A percentile compares a stretch with the other conserved stretches of the same genome.
These are phyloP conservation scores for Notolabrus celidotus DNA, from an alignment of 2,797 vertebrate species.

Conservation along the genomic window DNA sequence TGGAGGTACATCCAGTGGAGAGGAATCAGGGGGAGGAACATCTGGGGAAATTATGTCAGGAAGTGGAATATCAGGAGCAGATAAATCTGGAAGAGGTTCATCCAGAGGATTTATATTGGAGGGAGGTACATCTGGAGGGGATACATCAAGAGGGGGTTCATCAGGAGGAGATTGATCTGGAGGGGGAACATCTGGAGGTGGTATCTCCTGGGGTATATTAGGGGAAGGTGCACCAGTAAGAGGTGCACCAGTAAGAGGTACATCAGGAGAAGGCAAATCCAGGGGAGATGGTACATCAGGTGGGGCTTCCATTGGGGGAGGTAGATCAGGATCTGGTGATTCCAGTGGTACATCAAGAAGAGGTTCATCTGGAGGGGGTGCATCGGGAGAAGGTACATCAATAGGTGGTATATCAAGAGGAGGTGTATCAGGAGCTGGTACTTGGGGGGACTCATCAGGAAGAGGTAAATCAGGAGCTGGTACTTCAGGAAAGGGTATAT, in stretches of 20 bases:
- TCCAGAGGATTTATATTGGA: background rate
- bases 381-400: background rate
- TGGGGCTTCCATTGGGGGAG: slow-evolving; percentile 13
- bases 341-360: background rate
- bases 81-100: background rate
- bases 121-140: background rate
- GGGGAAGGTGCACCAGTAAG: background rate
- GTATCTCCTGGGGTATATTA: background rate
- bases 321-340: background rate
- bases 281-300: slow-evolving; percentile 8
- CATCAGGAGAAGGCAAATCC: background rate
- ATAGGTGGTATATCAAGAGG: too few relatives aligned
- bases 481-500: background rate
- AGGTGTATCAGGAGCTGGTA: background rate
- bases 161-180: background rate
- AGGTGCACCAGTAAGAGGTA: background rate
- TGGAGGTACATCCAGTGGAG: background rate
- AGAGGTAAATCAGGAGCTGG: background rate
- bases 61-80: background rate
- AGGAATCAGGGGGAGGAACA: background rate
- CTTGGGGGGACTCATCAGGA: background rate
- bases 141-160: background rate
- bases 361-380: background rate
- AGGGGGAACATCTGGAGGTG: slow-evolving; percentile 1
- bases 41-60: background rate